phyloP scores from a whole-genome alignment of 2,113 vertebrate species.

The Mungos mungo region DNA sequence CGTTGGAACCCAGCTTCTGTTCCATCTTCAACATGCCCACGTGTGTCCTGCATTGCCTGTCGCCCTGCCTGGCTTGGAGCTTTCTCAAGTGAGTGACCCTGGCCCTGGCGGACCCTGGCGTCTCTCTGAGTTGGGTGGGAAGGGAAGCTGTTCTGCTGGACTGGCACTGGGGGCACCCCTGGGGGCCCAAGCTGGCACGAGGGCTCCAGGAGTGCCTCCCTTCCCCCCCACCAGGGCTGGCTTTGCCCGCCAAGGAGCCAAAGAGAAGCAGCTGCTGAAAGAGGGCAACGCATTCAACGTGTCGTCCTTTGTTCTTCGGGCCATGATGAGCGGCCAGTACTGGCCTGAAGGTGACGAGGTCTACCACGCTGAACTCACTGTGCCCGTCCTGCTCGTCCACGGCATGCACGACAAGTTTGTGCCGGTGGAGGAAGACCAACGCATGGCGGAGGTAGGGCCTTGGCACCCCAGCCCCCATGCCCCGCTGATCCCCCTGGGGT shows the following conservation, averaged over 20 bases:
- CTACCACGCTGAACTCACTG: slow-evolving; percentile 96
- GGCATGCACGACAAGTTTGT: slow-evolving; percentile 98
- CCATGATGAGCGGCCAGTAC: slow-evolving; percentile 99
- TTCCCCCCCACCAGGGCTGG: slow-evolving; percentile 87
- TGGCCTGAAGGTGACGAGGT: slow-evolving; percentile 98
- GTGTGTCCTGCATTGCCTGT: slow-evolving; percentile 93
- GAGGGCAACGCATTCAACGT: slow-evolving; percentile 98
- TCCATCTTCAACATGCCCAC: slow-evolving; percentile 98
- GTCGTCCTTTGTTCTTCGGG: slow-evolving; percentile 95
- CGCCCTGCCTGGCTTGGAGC: slow-evolving; percentile 95
- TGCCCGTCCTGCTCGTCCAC: slow-evolving; percentile 94
- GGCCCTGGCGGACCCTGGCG: neutral
- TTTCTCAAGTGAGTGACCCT: slow-evolving; percentile 91
- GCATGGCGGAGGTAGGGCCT: slow-evolving; percentile 94
- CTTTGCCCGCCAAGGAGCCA: slow-evolving; percentile 96
- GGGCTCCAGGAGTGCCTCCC: neutral
- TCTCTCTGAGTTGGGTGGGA: neutral
- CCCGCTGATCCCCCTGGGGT: neutral
- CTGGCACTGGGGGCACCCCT: neutral
- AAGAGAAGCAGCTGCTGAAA: slow-evolving; percentile 96
- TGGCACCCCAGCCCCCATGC: accelerated
- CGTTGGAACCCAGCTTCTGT: slow-evolving; percentile 96
- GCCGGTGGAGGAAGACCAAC: slow-evolving; percentile 96
- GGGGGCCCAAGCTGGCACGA: neutral
- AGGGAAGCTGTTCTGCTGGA: neutral